phyloP scores from a whole-genome alignment of 2,797 vertebrate genomes.

The Masticophis lateralis region DNA sequence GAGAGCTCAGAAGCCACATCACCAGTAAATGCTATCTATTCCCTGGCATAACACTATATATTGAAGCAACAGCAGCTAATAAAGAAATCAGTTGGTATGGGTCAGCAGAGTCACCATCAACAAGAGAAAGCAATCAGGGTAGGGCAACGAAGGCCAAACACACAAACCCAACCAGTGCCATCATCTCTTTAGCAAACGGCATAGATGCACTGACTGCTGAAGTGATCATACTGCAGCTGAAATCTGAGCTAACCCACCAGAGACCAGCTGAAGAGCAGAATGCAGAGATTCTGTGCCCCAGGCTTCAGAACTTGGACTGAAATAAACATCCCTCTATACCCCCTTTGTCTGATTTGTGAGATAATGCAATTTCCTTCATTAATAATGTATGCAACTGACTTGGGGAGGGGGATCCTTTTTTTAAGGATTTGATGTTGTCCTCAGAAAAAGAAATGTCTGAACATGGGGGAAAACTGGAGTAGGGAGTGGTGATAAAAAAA shows the following conservation, averaged over 20 bases:
- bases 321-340: slow-evolving; percentile 29
- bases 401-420: background rate
- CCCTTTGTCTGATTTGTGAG: slow-evolving; percentile 17
- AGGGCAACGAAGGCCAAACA: background rate
- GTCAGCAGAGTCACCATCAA: slow-evolving; percentile 43
- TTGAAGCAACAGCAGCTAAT: slow-evolving; percentile 39
- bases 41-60: slow-evolving; percentile 80
- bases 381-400: slow-evolving; percentile 1
- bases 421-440: slow-evolving; percentile 16
- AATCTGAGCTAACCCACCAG: slow-evolving; percentile 38
- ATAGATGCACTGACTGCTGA: slow-evolving; percentile 24
- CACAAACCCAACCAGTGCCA: slow-evolving; percentile 37
- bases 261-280: slow-evolving; percentile 31
- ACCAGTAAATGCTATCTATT: slow-evolving; percentile 96
- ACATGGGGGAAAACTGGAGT: background rate
- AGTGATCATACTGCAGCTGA: slow-evolving; percentile 32
- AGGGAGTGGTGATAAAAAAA: background rate
- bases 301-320: slow-evolving; percentile 29
- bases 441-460: slow-evolving; percentile 16
- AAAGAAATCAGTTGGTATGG: slow-evolving; percentile 32
- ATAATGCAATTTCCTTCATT: slow-evolving; percentile 30
- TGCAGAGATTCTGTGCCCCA: slow-evolving; percentile 9
- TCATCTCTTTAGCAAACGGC: slow-evolving; percentile 56
- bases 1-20: slow-evolving; percentile 98
- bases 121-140: slow-evolving; percentile 37